A percentile compares a stretch with the other conserved stretches of the same genome.
phyloP scores from a whole-genome alignment of 2,888 invertebrate genomes.

The Noctua janthe region DNA sequence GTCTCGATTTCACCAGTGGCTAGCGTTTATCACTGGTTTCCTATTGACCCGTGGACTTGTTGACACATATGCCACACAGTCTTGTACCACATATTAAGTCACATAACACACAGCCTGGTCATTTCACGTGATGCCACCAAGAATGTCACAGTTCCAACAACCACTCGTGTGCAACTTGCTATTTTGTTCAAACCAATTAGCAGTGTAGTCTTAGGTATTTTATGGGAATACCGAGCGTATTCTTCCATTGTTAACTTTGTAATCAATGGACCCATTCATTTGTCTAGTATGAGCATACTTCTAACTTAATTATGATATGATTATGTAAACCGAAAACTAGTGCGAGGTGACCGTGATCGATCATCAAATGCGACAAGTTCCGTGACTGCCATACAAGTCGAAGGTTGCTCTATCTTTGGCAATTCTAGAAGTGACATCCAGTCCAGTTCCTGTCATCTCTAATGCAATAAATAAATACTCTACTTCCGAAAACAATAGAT shows the following conservation, averaged over 20 bases:
- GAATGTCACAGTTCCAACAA: not conserved
- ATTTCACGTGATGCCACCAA: not conserved
- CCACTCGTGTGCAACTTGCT: not conserved
- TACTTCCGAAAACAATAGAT: slow-evolving; percentile 12
- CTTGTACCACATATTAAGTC: not conserved
- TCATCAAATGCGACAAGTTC: slow-evolving; percentile 25
- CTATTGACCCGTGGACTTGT: not conserved
- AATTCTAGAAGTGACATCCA: slow-evolving; percentile 13
- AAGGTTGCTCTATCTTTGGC: slow-evolving; percentile 30
- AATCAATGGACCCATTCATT: slow-evolving; percentile 25
- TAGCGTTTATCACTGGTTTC: slow-evolving; percentile 8
- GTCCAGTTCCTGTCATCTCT: not conserved
- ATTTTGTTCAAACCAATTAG: slow-evolving; percentile 45
- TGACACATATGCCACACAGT: not conserved
- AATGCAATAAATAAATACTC: not conserved
- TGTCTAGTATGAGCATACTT: not conserved
- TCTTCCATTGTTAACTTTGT: slow-evolving; percentile 35
- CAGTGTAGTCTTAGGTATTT: slow-evolving; percentile 20
- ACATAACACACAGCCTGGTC: not conserved
- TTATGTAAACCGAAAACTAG: not conserved
- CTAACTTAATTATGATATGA: not conserved
- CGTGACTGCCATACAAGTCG: slow-evolving; percentile 12
- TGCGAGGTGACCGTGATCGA: not conserved
- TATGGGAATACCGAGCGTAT: slow-evolving; percentile 12
- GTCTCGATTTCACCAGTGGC: slow-evolving; percentile 27